Conservation (phyloP, 2,888 invertebrate species). For the Belgica antarctica region DNA sequence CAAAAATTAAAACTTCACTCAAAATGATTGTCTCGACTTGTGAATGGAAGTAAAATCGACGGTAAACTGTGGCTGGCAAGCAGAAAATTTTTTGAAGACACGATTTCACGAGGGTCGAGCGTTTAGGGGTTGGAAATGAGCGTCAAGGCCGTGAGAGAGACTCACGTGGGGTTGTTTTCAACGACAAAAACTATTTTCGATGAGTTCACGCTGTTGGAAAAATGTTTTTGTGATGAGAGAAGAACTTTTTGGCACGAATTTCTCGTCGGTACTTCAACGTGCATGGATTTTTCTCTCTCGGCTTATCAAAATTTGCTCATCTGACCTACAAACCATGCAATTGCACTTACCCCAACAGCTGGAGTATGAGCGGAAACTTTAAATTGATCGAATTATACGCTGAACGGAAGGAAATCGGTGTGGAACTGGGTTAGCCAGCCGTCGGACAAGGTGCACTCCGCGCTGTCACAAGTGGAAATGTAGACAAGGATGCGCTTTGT, state of each 20-base stretch:
- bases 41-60: constrained; percentile 7
- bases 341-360: not conserved
- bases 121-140: not conserved
- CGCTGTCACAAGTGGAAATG: not conserved
- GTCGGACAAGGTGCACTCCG: not conserved
- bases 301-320: not conserved
- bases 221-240: not conserved
- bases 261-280: too few relatives aligned
- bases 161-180: not conserved
- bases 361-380: not conserved
- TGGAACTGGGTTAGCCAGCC: not conserved
- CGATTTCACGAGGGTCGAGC: not conserved
- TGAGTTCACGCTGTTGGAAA: not conserved
- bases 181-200: too few relatives aligned
- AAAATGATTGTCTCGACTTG: not conserved
- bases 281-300: not conserved
- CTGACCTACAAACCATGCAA: not conserved
- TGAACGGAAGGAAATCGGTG: constrained; percentile 2
- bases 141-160: constrained; percentile 10
- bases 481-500: not conserved
- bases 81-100: not conserved
- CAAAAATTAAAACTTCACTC: not conserved
- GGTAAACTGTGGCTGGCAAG: not conserved
- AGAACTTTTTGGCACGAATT: too few relatives aligned
- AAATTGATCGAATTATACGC: not conserved